Percentiles rank a stretch among this genome's conserved stretches.
phyloP scores from a whole-genome alignment of 2,797 vertebrate species.

The Neosilurus mollespiculum region DNA sequence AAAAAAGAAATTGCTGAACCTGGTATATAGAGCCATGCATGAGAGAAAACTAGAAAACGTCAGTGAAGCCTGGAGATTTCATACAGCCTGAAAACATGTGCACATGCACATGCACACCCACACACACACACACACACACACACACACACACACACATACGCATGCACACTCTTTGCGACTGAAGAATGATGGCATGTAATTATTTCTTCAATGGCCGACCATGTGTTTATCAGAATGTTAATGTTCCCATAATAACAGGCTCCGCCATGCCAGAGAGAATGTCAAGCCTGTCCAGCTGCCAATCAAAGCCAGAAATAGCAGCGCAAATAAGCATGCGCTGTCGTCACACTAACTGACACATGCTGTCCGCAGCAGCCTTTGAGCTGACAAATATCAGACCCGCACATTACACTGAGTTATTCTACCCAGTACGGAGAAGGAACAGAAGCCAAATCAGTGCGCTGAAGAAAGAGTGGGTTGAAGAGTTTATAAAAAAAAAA shows the following conservation, averaged over 20 bases:
- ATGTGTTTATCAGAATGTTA: slow-evolving; percentile 99
- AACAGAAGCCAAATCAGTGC: slow-evolving; percentile 47
- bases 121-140: slow-evolving; percentile 12
- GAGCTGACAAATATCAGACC: slow-evolving; percentile 77
- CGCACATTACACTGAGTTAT: slow-evolving; percentile 64
- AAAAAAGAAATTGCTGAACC: background rate
- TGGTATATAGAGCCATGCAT: background rate
- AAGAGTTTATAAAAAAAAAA: background rate
- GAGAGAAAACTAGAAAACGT: slow-evolving; percentile 7
- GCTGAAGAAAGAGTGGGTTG: slow-evolving; percentile 19
- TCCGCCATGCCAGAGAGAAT: slow-evolving; percentile 82
- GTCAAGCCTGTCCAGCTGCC: slow-evolving; percentile 88
- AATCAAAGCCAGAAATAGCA: slow-evolving; percentile 92
- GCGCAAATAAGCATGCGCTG: slow-evolving; percentile 83
- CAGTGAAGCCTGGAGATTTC: slow-evolving; percentile 18
- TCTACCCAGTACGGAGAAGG: slow-evolving; percentile 60
- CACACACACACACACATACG: slow-evolving; percentile 35
- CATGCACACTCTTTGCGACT: slow-evolving; percentile 70
- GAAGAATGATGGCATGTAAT: slow-evolving; percentile 91
- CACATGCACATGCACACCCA: slow-evolving; percentile 7
- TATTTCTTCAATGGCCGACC: slow-evolving; percentile 88
- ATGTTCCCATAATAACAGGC: slow-evolving; percentile 98
- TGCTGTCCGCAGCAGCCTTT: slow-evolving; percentile 69
- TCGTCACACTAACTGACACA: slow-evolving; percentile 83
- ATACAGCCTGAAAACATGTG: slow-evolving; percentile 12